Evolutionary conservation across 2,888 invertebrate species (phyloP).

Genomic region (Lathronympha strigana): DNA sequence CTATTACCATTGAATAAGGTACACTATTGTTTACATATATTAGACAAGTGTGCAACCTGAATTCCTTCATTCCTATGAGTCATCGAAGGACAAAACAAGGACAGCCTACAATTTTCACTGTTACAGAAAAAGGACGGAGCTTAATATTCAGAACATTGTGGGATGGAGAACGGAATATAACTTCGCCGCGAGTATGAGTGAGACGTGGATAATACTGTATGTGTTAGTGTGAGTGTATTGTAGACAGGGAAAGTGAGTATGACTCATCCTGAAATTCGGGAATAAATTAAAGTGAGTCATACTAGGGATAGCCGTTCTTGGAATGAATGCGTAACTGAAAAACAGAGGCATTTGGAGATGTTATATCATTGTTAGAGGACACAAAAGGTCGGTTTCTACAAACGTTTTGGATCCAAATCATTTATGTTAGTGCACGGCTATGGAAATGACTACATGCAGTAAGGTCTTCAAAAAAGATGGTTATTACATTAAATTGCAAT

Average conservation of each 20-base stretch:
- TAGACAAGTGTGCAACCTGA: neutral
- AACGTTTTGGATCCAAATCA: neutral
- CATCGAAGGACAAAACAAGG: constrained; percentile 31
- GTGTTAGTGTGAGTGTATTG: neutral
- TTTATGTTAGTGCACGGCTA: too few species aligned
- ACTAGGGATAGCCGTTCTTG: constrained; percentile 12
- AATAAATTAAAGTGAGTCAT: constrained; percentile 51
- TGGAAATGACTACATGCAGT: too few species aligned
- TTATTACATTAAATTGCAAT: too few species aligned
- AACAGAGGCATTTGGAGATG: constrained; percentile 5
- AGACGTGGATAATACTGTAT: neutral
- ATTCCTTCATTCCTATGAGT: constrained; percentile 24
- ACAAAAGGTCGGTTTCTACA: neutral
- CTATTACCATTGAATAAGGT: neutral
- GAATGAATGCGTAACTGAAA: constrained; percentile 11
- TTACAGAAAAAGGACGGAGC: constrained; percentile 13
- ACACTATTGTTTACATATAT: neutral
- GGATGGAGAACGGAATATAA: constrained; percentile 3
- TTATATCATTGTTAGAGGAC: neutral
- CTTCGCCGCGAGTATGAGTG: neutral
- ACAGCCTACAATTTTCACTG: constrained; percentile 14
- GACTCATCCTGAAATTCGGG: constrained; percentile 52
- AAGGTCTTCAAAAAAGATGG: too few species aligned
- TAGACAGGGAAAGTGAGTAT: constrained; percentile 46
- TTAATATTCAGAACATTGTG: neutral